Evolutionary conservation across 2,888 invertebrate species (phyloP).

Genomic region (Agrochola lota): DNA sequence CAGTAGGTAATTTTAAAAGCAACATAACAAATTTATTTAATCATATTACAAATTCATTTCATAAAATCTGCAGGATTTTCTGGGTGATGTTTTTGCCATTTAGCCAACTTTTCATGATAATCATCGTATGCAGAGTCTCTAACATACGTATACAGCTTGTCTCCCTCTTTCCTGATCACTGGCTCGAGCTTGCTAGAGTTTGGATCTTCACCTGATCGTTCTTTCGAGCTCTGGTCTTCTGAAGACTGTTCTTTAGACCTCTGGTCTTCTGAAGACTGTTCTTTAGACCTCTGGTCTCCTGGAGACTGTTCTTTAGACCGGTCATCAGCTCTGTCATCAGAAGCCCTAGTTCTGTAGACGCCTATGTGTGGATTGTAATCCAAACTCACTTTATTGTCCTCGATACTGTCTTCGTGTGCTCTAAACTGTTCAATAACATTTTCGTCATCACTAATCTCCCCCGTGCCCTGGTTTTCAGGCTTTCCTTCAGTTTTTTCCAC

Average conservation of each 20-base stretch:
- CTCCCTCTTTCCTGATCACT: slow-evolving; percentile 62
- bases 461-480: background rate
- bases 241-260: background rate
- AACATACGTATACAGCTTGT: slow-evolving; percentile 62
- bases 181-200: background rate
- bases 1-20: background rate
- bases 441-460: background rate
- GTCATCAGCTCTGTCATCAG: background rate
- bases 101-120: slow-evolving; percentile 65
- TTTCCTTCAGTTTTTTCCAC: background rate
- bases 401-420: background rate
- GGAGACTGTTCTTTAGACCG: background rate
- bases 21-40: background rate
- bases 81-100: slow-evolving; percentile 50
- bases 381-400: slow-evolving; percentile 12
- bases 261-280: background rate
- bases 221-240: background rate
- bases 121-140: slow-evolving; percentile 72
- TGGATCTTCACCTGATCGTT: background rate
- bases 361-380: background rate
- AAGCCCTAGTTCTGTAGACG: background rate
- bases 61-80: slow-evolving; percentile 31
- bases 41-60: background rate
- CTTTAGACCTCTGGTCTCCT: background rate
- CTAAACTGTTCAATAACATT: background rate